Percentiles rank a stretch among this genome's conserved stretches.
Conservation (phyloP, 2,888 invertebrate genomes). For the Muscina levida region DNA sequence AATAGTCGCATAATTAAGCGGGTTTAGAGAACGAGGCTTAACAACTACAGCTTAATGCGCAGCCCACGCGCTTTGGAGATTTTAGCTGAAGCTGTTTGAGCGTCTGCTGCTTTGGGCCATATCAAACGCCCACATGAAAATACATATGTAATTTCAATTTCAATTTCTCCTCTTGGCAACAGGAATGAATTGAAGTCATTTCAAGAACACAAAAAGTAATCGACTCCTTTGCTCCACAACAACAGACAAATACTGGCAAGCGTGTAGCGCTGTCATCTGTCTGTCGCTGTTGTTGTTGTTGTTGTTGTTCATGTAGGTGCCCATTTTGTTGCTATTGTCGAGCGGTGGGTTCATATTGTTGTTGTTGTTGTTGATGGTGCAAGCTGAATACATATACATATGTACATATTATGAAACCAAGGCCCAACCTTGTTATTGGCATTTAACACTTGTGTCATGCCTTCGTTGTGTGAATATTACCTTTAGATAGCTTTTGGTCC, state of each 20-base stretch:
- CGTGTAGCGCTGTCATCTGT: slow-evolving; percentile 2
- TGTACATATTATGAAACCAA: slow-evolving; percentile 39
- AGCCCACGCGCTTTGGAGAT: slow-evolving; percentile 7
- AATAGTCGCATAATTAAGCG: slow-evolving; percentile 12
- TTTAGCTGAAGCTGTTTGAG: neutral
- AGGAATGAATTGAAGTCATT: neutral
- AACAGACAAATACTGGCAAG: slow-evolving; percentile 7
- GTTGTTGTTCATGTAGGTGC: neutral
- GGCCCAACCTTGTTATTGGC: slow-evolving; percentile 47
- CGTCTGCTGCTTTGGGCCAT: neutral
- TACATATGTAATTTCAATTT: slow-evolving; percentile 10
- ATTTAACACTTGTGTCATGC: slow-evolving; percentile 38
- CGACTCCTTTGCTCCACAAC: slow-evolving; percentile 8
- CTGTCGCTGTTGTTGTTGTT: neutral
- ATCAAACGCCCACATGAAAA: slow-evolving; percentile 27
- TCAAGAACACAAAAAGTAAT: slow-evolving; percentile 9
- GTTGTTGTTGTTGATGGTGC: slow-evolving; percentile 22
- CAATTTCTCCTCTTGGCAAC: slow-evolving; percentile 27
- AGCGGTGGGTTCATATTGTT: slow-evolving; percentile 1
- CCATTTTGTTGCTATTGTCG: neutral
- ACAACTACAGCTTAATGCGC: neutral
- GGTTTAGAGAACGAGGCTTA: neutral
- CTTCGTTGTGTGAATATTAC: slow-evolving; percentile 4
- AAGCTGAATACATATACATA: too few species aligned
- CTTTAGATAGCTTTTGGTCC: slow-evolving; percentile 14